These are phyloP conservation scores for Chironomus riparius DNA, from an alignment of 2,888 invertebrate genomes.

Conservation along the genomic window DNA sequence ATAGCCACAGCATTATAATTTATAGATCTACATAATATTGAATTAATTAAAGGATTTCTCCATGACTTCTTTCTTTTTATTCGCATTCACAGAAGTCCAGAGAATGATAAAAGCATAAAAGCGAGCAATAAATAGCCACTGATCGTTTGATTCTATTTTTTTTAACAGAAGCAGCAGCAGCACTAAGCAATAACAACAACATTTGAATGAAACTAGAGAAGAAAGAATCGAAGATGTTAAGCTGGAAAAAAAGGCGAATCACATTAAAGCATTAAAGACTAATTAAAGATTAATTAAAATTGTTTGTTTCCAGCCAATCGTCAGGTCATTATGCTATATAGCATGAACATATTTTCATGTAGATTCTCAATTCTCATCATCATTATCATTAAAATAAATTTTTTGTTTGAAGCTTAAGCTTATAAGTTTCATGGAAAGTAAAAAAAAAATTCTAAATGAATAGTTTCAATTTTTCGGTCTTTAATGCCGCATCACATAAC, in stretches of 20 bases:
- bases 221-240: background rate
- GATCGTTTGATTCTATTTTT: background rate
- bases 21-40: constrained; percentile 12
- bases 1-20: too few species aligned
- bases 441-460: background rate
- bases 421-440: background rate
- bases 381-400: background rate
- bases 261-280: constrained; percentile 23
- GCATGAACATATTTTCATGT: background rate
- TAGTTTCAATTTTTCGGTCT: background rate
- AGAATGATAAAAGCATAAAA: background rate
- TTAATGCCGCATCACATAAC: background rate
- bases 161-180: background rate
- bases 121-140: background rate
- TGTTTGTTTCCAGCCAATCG: constrained; percentile 17
- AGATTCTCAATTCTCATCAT: background rate
- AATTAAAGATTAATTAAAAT: constrained; percentile 27
- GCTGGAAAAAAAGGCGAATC: background rate
- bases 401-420: background rate
- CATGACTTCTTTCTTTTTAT: background rate
- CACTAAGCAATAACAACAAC: background rate
- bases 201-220: background rate
- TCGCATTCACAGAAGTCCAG: background rate
- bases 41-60: constrained; percentile 25
- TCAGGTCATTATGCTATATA: constrained; percentile 12